These are phyloP conservation scores for Hipposideros larvatus DNA, from an alignment of 2,797 vertebrate genomes.

Conservation along the genomic window DNA sequence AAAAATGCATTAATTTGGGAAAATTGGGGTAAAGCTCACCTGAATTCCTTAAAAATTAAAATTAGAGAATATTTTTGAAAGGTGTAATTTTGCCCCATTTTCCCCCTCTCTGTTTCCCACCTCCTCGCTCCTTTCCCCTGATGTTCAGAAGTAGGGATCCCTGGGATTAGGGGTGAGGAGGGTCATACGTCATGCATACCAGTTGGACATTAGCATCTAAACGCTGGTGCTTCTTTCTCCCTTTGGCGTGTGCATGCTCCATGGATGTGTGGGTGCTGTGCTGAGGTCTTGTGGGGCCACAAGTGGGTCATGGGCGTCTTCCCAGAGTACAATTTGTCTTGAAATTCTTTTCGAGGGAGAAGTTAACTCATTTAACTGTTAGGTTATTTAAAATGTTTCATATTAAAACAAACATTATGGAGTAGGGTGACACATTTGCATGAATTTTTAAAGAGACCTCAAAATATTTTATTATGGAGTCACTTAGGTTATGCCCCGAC, in stretches of 20 bases:
- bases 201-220: background rate
- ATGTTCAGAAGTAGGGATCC: background rate
- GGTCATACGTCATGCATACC: fast-evolving
- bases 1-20: background rate
- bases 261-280: background rate
- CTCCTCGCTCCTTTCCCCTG: background rate
- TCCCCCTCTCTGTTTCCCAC: background rate
- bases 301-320: background rate
- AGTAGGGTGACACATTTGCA: conserved; percentile 11
- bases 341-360: background rate
- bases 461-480: background rate
- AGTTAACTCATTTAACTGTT: background rate
- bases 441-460: conserved; percentile 12
- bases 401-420: background rate
- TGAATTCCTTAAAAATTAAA: conserved; percentile 28
- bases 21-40: background rate
- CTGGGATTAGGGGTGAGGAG: background rate
- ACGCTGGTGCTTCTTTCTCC: background rate
- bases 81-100: background rate
- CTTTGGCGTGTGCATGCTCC: background rate
- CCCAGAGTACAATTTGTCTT: background rate
- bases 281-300: background rate
- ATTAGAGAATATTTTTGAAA: conserved; percentile 11
- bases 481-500: background rate
- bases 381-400: background rate